A percentile compares a stretch with the other conserved stretches of the same genome.
phyloP scores from a whole-genome alignment of 2,797 vertebrate genomes.

The Takifugu rubripes region DNA sequence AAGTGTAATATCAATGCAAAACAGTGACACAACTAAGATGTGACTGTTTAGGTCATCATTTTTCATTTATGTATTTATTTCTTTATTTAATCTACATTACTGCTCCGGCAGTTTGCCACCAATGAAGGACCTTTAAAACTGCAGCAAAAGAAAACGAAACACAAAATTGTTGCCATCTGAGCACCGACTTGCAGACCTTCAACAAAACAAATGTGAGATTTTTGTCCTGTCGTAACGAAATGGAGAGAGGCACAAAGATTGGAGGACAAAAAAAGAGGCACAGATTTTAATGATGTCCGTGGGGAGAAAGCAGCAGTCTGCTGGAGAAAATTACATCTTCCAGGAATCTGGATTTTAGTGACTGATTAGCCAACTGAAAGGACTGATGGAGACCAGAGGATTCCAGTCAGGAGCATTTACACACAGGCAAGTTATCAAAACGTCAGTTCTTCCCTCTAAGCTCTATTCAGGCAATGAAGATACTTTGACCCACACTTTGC shows the following conservation, averaged over 20 bases:
- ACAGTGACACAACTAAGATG: too few relatives aligned
- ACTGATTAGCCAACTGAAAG: constrained; percentile 16
- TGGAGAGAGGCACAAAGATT: not conserved
- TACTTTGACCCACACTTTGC: not conserved
- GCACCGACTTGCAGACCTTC: not conserved
- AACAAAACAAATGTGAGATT: constrained; percentile 6
- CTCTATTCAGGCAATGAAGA: not conserved
- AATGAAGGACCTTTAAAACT: too few relatives aligned
- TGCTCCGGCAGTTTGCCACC: too few relatives aligned
- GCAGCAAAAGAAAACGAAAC: too few relatives aligned
- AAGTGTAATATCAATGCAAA: too few relatives aligned
- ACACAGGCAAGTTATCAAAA: not conserved
- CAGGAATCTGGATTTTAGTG: constrained; percentile 6
- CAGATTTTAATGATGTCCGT: constrained; percentile 24
- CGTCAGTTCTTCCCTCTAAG: too few relatives aligned
- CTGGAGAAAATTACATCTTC: constrained; percentile 13
- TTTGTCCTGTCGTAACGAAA: constrained; percentile 24
- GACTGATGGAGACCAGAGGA: constrained; percentile 2
- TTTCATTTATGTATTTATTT: too few relatives aligned
- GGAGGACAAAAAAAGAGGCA: not conserved
- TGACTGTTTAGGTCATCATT: too few relatives aligned
- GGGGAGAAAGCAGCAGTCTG: constrained; percentile 23
- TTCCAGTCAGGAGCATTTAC: too few relatives aligned
- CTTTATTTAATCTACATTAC: too few relatives aligned
- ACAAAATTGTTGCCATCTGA: too few relatives aligned